phyloP scores from a whole-genome alignment of 2,113 vertebrate genomes.

The Henicopernis longicauda region DNA sequence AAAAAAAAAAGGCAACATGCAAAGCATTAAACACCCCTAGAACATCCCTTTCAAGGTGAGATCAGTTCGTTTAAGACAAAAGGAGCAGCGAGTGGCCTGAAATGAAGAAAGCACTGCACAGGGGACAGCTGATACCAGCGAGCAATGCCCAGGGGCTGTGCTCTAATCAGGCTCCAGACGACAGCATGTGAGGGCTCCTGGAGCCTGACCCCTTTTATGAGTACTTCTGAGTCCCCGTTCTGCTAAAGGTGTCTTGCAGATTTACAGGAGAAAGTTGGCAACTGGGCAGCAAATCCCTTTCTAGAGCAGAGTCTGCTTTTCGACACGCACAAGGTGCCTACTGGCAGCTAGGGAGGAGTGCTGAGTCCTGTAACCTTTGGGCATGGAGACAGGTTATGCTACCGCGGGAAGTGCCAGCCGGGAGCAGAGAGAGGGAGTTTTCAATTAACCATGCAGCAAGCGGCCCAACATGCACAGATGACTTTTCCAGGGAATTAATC shows the following conservation, averaged over 20 bases:
- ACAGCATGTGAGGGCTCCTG: fast-evolving
- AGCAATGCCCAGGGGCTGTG: background rate
- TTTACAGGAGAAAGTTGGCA: background rate
- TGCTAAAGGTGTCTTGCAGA: background rate
- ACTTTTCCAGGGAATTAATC: background rate
- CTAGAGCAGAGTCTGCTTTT: background rate
- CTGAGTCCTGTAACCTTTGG: background rate
- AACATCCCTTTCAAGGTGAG: background rate
- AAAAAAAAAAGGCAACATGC: fast-evolving
- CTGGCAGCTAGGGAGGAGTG: fast-evolving
- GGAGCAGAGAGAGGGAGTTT: background rate
- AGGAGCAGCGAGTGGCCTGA: background rate
- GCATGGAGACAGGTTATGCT: background rate
- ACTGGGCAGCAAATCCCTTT: background rate
- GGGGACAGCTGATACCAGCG: fast-evolving
- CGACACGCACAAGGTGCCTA: background rate
- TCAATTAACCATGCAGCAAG: background rate
- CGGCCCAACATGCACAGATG: background rate
- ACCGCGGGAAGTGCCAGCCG: background rate
- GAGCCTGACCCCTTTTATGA: background rate
- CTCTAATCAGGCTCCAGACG: background rate
- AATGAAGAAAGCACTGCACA: fast-evolving
- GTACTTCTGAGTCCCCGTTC: fast-evolving
- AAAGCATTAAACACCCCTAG: background rate
- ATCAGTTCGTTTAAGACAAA: background rate